Base-by-base conservation (phyloP, 2,888 invertebrate species). In the Chloroclysta siterata region DNA sequence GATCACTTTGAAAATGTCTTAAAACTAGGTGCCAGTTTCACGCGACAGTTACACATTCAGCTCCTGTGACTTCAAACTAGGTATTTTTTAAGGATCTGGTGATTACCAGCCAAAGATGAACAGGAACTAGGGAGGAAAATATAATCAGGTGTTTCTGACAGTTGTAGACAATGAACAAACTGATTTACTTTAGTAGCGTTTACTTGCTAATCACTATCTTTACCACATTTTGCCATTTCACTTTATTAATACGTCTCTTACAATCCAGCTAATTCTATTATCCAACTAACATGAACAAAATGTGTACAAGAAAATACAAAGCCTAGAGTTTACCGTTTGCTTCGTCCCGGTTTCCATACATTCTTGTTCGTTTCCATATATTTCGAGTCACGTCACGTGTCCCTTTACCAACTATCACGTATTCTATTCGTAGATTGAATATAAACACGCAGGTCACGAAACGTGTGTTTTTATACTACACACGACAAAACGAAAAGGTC, bases 371-470 rank as follows among this genome's bases (percentile, higher is more conserved):
- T 53, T 53, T 54, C 8, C 54, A 60, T 59, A 63, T 54, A 64
- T 60, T 65, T 28, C 10, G 41, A 70, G 58, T 66, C 68, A n/a
- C 53, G 61, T 59, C 70, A 70, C 70, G 68, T 44, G 47, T 53
- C 60, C 56, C 63, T 42, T 14, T 28, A 56, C 77, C 78, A 79
- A 76, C 78, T 69, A 72, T 36, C 44, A 1, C 53, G 28, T 63
- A 47, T 52, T 54, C 60, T 64, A 52, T 17, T 36, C 72, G 74
- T 71, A 75, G 79, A 85, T 86, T 85, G 84, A 83, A 85, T 80
- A 79, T 83, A 80, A 78, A 73, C 75, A 84, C 69, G 71, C 84
- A 72, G 74, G 82, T 84, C 85, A 86, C 85, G 85, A 82, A 47
- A 58, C 36, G 66, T 72, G 72, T 78, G 77, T 80, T 78, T 78